Evolutionary conservation across 2,797 vertebrate genomes (phyloP), one percentile per base, ranked within the genome.

Genomic region (Halcyon badia): DNA sequence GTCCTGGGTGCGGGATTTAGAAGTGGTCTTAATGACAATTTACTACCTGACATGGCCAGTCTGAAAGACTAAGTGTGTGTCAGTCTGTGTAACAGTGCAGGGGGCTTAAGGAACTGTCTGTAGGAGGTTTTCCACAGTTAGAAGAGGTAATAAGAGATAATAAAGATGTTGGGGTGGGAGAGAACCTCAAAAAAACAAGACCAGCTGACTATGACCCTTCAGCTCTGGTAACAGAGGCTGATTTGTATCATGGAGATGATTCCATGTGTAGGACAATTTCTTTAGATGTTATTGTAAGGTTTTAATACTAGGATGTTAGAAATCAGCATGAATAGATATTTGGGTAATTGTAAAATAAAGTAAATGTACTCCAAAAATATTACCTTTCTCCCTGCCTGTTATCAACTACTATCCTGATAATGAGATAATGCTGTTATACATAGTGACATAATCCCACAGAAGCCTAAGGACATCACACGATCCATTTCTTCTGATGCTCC

Each of bases 1-100:
- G 0, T 52, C 31, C 21, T 51, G 46, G 31, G 10, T 49, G 35
- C 5, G 12, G 0, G 0, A 44, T 35, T 37, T 41, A 51, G 25
- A 56, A 37, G 30, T 42, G 35, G 20, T 81, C 44, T 62, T 87
- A 31, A 31, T 79, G 37, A 57, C 37, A 69, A 3, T 0, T 79
- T 75, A 24, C 6, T 9, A 54, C 17, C 13, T 66, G 10, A 52
- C 35, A 26, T 62, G 9, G 56, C 57, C 14, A 64, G 28, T 39
- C 17, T 31, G 35, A 48, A 83, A 58, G 18, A 57, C 28, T 60
- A 46, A 56, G 35, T 41, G 6, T 52, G 42, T 71, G 24, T 72
- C 18, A 10, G 49, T 15, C 49, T 51, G 49, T 51, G 14, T 26
- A 51, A 51, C 65, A 19, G 33, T 54, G 39, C 68, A 90, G 20